These are phyloP conservation scores for Eurosta solidaginis DNA, from an alignment of 1,140 invertebrate genomes.

Conservation along the genomic window DNA sequence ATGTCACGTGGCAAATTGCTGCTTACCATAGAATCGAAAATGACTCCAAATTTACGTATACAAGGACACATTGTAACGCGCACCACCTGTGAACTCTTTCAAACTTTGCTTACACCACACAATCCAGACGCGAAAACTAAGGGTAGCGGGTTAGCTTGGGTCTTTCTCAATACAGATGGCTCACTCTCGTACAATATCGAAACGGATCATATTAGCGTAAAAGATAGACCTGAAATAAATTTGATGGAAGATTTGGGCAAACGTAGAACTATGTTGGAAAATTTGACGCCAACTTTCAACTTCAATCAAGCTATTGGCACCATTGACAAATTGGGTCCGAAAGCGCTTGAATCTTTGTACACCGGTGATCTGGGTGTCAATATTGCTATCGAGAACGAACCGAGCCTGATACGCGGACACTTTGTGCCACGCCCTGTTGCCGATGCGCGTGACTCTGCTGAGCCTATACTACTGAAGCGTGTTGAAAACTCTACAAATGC, in stretches of 20 bases:
- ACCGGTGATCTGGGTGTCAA: constrained; percentile 77
- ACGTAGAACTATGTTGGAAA: constrained; percentile 71
- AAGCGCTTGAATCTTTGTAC: constrained; percentile 78
- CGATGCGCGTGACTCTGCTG: constrained; percentile 72
- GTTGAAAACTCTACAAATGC: constrained; percentile 62
- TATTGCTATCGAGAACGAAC: constrained; percentile 67
- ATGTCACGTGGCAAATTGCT: constrained; percentile 73
- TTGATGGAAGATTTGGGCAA: constrained; percentile 73
- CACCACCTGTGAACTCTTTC: constrained; percentile 80
- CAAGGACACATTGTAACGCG: constrained; percentile 71
- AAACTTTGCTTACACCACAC: constrained; percentile 66
- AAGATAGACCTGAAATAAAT: constrained; percentile 70
- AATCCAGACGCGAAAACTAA: constrained; percentile 58
- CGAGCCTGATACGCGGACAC: constrained; percentile 67
- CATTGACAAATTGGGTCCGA: constrained; percentile 68
- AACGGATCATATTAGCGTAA: constrained; percentile 63
- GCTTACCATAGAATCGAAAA: constrained; percentile 70
- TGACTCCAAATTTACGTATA: constrained; percentile 67
- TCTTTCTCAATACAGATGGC: constrained; percentile 77
- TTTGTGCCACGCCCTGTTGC: constrained; percentile 72
- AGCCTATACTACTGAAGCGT: constrained; percentile 69
- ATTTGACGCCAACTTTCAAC: constrained; percentile 67
- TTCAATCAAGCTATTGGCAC: constrained; percentile 72
- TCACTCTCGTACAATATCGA: constrained; percentile 72
- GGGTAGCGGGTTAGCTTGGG: constrained; percentile 74